Evolutionary conservation across 1,140 invertebrate genomes (phyloP).

Genomic region (Drosophila teissieri): DNA sequence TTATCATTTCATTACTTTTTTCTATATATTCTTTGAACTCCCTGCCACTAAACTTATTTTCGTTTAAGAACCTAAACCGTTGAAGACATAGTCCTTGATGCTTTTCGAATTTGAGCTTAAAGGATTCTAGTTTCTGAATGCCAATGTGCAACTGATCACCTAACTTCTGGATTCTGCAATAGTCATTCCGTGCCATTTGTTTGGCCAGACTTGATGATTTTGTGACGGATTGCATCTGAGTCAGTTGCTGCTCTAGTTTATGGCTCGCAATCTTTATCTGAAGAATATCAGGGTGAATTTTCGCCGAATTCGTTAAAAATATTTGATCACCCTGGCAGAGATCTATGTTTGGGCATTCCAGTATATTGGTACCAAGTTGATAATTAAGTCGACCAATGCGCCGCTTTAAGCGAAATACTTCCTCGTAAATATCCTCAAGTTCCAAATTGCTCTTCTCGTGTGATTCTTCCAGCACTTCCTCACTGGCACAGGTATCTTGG

Average conservation of each 20-base stretch:
- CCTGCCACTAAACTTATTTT: conserved; percentile 23
- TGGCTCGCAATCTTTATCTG: conserved; percentile 23
- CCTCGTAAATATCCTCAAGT: conserved; percentile 10
- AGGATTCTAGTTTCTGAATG: conserved; percentile 37
- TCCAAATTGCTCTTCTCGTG: conserved; percentile 6
- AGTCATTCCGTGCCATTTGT: not conserved
- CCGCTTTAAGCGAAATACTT: conserved; percentile 10
- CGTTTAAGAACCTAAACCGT: conserved; percentile 26
- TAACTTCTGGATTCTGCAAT: conserved; percentile 5
- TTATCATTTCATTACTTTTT: accelerated
- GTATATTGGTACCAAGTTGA: not conserved
- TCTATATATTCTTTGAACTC: conserved; percentile 5
- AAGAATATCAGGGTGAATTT: conserved; percentile 16
- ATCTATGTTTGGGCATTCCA: conserved; percentile 27
- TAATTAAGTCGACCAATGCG: conserved; percentile 17
- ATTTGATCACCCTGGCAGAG: conserved; percentile 10
- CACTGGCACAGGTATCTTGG: not conserved
- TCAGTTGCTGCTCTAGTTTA: conserved; percentile 35
- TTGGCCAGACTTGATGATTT: conserved; percentile 7
- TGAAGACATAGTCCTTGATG: conserved; percentile 35
- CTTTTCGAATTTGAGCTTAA: conserved; percentile 27
- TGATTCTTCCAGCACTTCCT: conserved; percentile 3
- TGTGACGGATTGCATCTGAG: conserved; percentile 10
- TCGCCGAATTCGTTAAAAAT: conserved; percentile 1
- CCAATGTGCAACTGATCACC: not conserved